Conservation (phyloP, 2,113 vertebrate genomes). For the Myanophis thanlyinensis region DNA sequence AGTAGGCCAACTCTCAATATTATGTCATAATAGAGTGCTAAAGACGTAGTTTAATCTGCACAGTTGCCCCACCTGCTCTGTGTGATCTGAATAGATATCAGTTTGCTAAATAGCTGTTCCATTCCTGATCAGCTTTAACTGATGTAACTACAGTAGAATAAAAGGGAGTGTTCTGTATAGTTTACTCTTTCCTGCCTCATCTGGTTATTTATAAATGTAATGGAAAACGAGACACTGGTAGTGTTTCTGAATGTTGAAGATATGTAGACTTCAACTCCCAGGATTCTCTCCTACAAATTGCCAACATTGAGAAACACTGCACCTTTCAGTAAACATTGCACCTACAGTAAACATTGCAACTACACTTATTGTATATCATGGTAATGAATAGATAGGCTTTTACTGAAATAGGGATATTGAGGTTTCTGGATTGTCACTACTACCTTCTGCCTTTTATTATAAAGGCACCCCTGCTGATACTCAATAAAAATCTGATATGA, state of each 20-base stretch:
- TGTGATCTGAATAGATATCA: background rate
- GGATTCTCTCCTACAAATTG: background rate
- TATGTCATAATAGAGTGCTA: background rate
- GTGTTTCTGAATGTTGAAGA: background rate
- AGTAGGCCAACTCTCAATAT: background rate
- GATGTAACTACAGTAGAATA: background rate
- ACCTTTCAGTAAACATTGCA: background rate
- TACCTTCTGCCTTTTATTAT: background rate
- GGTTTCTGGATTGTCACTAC: background rate
- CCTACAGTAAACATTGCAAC: background rate
- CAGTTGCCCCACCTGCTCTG: background rate
- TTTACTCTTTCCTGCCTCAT: background rate
- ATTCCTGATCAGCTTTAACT: background rate
- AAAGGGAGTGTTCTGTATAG: background rate
- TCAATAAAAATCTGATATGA: background rate
- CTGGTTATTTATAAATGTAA: background rate
- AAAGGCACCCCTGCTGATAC: background rate
- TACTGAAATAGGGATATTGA: background rate
- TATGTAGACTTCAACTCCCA: background rate
- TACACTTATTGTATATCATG: background rate
- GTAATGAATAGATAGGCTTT: background rate
- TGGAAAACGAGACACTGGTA: background rate
- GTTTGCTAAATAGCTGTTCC: background rate
- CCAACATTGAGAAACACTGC: background rate
- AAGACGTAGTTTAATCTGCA: background rate